A percentile compares a stretch with the other conserved stretches of the same genome.
These are phyloP conservation scores for Palythoa grandiflora DNA, from an alignment of 92 coral and sea anemone species.

Conservation along the genomic window DNA sequence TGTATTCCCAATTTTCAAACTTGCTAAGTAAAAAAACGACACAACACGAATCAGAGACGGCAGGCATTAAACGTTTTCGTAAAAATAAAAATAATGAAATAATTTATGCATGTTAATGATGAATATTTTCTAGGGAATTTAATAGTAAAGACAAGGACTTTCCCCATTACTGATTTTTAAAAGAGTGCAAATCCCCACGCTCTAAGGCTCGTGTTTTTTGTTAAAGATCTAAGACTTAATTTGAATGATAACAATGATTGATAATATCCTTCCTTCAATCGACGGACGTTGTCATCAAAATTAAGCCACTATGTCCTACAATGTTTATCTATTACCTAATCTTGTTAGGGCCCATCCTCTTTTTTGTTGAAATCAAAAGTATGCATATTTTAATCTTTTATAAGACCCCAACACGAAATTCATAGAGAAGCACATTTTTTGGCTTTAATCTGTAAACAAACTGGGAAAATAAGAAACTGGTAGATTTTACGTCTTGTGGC, in stretches of 20 bases:
- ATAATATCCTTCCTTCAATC: slow-evolving; percentile 6
- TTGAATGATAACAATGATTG: background rate
- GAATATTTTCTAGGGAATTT: slow-evolving; percentile 17
- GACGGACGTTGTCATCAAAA: background rate
- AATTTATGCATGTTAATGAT: slow-evolving; percentile 21
- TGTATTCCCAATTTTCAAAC: slow-evolving; percentile 23
- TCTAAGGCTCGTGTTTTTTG: slow-evolving; percentile 12
- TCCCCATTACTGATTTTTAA: background rate
- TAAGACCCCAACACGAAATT: background rate
- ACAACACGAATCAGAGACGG: background rate
- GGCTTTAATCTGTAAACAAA: background rate
- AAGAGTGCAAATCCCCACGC: slow-evolving; percentile 13
- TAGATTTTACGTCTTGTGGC: background rate
- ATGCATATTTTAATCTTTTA: slow-evolving; percentile 40
- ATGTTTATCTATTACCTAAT: background rate
- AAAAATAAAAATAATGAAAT: background rate
- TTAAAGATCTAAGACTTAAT: background rate
- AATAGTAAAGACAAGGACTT: slow-evolving; percentile 3
- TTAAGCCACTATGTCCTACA: background rate
- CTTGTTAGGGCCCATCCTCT: background rate
- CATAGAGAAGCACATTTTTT: background rate
- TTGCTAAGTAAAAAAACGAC: background rate
- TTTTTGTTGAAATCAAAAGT: slow-evolving; percentile 16
- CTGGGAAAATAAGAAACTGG: background rate
- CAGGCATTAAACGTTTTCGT: background rate